phyloP scores from a whole-genome alignment of 1,140 invertebrate species.

The Camponotus vicinus region DNA sequence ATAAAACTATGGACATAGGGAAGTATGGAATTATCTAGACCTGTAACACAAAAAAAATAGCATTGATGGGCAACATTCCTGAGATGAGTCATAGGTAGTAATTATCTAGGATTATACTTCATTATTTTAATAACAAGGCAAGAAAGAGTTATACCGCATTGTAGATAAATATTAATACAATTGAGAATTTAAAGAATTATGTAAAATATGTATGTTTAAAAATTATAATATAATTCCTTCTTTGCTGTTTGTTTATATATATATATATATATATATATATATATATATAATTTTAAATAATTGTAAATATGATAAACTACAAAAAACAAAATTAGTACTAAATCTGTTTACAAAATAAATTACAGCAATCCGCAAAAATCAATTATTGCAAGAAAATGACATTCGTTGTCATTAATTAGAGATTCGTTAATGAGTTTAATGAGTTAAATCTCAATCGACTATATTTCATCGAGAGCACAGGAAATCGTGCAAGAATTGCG shows the following conservation, averaged over 20 bases:
- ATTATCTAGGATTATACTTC: slow-evolving; percentile 5
- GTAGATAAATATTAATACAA: background rate
- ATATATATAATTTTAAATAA: slow-evolving; percentile 2
- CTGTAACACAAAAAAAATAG: slow-evolving; percentile 83
- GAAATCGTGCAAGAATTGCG: slow-evolving; percentile 20
- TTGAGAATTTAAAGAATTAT: background rate
- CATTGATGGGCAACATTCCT: slow-evolving; percentile 28
- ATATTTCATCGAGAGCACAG: background rate
- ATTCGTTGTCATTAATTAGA: background rate
- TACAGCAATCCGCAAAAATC: background rate
- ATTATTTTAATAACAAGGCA: background rate
- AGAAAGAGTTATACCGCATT: background rate
- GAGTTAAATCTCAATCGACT: background rate
- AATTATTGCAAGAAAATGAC: background rate
- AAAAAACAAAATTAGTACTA: background rate
- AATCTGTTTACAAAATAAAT: background rate
- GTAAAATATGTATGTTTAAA: background rate
- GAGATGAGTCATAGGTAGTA: slow-evolving; percentile 32
- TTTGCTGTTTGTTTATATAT: background rate
- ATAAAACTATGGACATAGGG: slow-evolving; percentile 94
- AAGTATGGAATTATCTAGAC: slow-evolving; percentile 93
- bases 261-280: background rate
- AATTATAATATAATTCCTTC: background rate
- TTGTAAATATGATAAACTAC: background rate
- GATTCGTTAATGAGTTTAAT: too few relatives aligned